Evolutionary conservation across 2,888 invertebrate species (phyloP).

Genomic region (Lomographa bimaculata): DNA sequence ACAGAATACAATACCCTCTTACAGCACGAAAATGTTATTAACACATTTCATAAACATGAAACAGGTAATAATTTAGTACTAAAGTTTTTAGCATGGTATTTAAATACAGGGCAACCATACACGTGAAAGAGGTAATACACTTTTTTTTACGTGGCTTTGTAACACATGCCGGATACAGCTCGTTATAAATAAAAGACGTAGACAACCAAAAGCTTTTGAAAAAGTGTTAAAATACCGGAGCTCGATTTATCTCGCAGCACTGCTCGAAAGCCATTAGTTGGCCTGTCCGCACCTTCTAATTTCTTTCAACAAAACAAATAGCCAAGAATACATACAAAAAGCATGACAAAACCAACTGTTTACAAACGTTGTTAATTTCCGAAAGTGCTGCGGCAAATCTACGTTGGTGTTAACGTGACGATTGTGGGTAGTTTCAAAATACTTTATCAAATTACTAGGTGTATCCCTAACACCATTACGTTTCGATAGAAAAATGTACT

Average conservation of each 20-base stretch:
- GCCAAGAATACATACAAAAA: conserved; percentile 27
- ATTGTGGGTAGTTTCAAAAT: conserved; percentile 12
- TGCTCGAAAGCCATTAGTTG: conserved; percentile 35
- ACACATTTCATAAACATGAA: too few relatives aligned
- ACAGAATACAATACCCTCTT: too few relatives aligned
- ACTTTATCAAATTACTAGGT: conserved; percentile 21
- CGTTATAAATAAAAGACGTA: too few relatives aligned
- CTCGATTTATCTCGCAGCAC: conserved; percentile 9
- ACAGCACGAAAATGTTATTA: too few relatives aligned
- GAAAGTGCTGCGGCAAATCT: conserved; percentile 42
- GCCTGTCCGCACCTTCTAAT: conserved; percentile 43
- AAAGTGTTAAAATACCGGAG: too few relatives aligned
- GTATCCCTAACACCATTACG: conserved; percentile 16
- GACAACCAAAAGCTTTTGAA: too few relatives aligned
- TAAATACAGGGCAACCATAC: too few relatives aligned
- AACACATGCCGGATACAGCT: too few relatives aligned
- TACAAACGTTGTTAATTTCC: conserved; percentile 41
- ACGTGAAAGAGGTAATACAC: too few relatives aligned
- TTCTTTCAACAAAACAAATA: conserved; percentile 43
- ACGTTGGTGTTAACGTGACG: conserved; percentile 14
- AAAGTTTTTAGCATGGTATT: too few relatives aligned
- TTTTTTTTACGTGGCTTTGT: too few relatives aligned
- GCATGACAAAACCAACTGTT: conserved; percentile 29
- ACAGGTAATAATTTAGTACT: too few relatives aligned
- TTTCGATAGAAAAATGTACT: conserved; percentile 9